phyloP scores from a whole-genome alignment of 1,140 invertebrate genomes.

The Gonatopus flavifemur region DNA sequence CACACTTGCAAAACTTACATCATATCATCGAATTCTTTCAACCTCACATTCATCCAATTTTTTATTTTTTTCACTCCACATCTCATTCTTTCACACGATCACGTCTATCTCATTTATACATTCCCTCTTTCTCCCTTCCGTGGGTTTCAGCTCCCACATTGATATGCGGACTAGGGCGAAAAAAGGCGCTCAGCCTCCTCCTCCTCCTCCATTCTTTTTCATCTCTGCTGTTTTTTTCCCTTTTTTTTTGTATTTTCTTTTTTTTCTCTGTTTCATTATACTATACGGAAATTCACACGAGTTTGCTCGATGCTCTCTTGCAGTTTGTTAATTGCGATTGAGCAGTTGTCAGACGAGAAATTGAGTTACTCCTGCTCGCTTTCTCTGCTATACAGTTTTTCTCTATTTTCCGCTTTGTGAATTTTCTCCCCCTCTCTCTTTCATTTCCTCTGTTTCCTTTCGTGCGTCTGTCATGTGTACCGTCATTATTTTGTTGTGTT shows the following conservation, averaged over 20 bases:
- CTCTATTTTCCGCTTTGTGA: neutral
- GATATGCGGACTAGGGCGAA: no score
- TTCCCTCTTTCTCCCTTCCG: neutral
- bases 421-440: conserved; percentile 1
- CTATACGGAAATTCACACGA: conserved; percentile 4
- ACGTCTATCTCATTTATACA: conserved; percentile 2
- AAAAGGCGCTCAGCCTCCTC: neutral
- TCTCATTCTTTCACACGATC: conserved; percentile 6
- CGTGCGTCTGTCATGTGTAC: neutral
- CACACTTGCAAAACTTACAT: no score
- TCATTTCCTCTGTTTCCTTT: neutral
- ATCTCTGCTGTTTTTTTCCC: conserved; percentile 2
- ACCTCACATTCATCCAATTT: conserved; percentile 13
- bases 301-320: conserved; percentile 20
- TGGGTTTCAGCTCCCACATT: no score
- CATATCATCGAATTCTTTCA: neutral
- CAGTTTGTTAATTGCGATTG: conserved; percentile 49
- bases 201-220: neutral
- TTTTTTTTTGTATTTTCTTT: conserved; percentile 18
- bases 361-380: conserved; percentile 42
- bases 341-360: conserved; percentile 44
- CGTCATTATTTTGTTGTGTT: no score
- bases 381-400: conserved; percentile 7
- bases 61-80: conserved; percentile 11
- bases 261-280: neutral